Base-by-base conservation (phyloP, 2,888 invertebrate species). In the Pristionchus maxplancki region DNA sequence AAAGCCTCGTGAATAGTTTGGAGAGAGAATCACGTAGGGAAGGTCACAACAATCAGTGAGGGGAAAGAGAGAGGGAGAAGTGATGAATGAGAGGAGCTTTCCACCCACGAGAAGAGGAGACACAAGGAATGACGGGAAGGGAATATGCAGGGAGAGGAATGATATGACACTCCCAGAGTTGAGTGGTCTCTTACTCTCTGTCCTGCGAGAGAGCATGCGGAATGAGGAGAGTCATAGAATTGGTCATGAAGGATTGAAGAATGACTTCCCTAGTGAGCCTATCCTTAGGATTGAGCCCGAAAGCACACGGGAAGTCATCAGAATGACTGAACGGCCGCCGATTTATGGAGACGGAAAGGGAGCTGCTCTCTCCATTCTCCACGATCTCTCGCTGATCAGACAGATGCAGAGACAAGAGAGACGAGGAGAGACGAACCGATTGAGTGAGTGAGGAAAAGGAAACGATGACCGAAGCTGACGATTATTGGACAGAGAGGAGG, bases 41-140 rank as follows among this genome's bases (percentile, higher is more conserved):
- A 71, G 71, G 71, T 71, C 71, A 71, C 71, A 71, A 71, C 71
- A 71, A 71, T 71, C 37, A 71, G 71, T 71, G 71, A 37, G 71
- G n/a, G n/a, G 37, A 58, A 58, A 58, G 58, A 58, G 58, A 58
- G 24, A 58, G 53, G 53, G 58, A 58, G 58, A 58, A 58, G 37
- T 71, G 37, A 37, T 37, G 71, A 71, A 37, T 71, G 71, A 71
- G 34, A 17, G 71, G 37, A 17, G 71, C 24, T 24, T 37, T 34
- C 71, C 71, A 71, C 37, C 71, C 37, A 37, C 34, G 71, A 71
- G 17, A 6, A 37, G 24, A 6, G n/a, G 58, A 58, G 58, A 58
- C 24, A 58, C 58, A 24, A 20, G n/a, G n/a, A 58, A 58, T 58
- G 58, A 58, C 58, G 58, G 58, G 58, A n/a, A 58, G 8, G 58